phyloP scores from a whole-genome alignment of 1,140 invertebrate genomes.

The Papilio helenus region DNA sequence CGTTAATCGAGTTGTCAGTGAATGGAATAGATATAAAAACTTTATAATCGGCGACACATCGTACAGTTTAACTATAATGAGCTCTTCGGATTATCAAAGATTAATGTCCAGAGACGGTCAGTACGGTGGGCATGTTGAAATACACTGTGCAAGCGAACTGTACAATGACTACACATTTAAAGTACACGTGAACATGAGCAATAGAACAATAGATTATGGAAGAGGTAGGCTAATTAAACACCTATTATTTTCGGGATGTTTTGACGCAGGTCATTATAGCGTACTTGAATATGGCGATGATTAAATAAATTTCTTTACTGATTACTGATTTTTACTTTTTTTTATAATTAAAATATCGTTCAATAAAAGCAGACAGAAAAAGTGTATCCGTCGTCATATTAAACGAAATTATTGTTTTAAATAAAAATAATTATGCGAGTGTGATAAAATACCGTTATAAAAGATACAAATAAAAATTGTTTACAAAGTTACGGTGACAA shows the following conservation, averaged over 20 bases:
- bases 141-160: slow-evolving; percentile 68
- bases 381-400: too few relatives aligned
- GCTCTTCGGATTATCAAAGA: slow-evolving; percentile 55
- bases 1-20: slow-evolving; percentile 62
- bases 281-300: slow-evolving; percentile 62
- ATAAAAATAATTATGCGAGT: too few relatives aligned
- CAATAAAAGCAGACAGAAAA: too few relatives aligned
- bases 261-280: slow-evolving; percentile 73
- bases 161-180: slow-evolving; percentile 66
- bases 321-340: slow-evolving; percentile 39
- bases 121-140: slow-evolving; percentile 72
- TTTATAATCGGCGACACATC: slow-evolving; percentile 73
- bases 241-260: slow-evolving; percentile 68
- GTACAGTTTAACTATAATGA: slow-evolving; percentile 57
- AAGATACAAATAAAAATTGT: not conserved
- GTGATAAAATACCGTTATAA: not conserved
- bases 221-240: slow-evolving; percentile 60
- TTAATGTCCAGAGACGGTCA: slow-evolving; percentile 69
- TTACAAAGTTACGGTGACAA: not conserved
- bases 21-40: slow-evolving; percentile 73
- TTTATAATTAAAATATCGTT: not conserved
- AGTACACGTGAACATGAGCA: slow-evolving; percentile 63
- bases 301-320: slow-evolving; percentile 39
- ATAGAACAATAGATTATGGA: slow-evolving; percentile 69
- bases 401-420: not conserved